phyloP scores from a whole-genome alignment of 1,140 invertebrate genomes.

The Octopus bimaculoides region DNA sequence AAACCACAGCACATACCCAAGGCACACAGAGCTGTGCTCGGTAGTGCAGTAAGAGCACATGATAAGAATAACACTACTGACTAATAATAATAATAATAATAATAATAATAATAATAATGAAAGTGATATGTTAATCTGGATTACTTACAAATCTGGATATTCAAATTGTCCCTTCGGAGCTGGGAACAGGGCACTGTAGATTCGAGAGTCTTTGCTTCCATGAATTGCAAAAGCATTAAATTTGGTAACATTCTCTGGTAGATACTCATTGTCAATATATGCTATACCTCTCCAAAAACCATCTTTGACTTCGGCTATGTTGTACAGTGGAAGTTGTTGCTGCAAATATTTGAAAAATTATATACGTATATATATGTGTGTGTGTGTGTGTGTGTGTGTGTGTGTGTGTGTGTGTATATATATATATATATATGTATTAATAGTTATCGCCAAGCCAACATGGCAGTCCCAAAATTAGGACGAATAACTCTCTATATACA shows the following conservation, averaged over 20 bases:
- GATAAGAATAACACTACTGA: too few relatives aligned
- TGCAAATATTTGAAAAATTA: slow-evolving; percentile 18
- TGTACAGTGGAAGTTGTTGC: slow-evolving; percentile 54
- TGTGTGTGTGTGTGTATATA: too few relatives aligned
- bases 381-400: too few relatives aligned
- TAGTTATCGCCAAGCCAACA: too few relatives aligned
- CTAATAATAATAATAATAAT: too few relatives aligned
- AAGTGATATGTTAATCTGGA: background rate
- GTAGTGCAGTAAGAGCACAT: too few relatives aligned
- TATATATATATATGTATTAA: too few relatives aligned
- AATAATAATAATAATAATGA: too few relatives aligned
- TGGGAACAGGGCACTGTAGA: slow-evolving; percentile 61
- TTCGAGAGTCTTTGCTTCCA: slow-evolving; percentile 53
- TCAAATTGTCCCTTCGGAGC: slow-evolving; percentile 51
- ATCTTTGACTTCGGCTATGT: slow-evolving; percentile 38
- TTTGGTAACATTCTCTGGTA: slow-evolving; percentile 57
- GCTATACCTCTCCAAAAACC: slow-evolving; percentile 56
- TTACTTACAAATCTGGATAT: slow-evolving; percentile 60
- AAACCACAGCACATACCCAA: too few relatives aligned
- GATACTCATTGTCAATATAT: slow-evolving; percentile 53
- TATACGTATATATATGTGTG: background rate
- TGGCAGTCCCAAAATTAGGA: too few relatives aligned
- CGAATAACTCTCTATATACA: too few relatives aligned
- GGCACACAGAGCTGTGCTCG: too few relatives aligned
- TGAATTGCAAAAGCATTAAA: slow-evolving; percentile 66